These are phyloP conservation scores for Rattus norvegicus DNA, from an alignment of 2,113 vertebrate genomes.

Conservation along the genomic window DNA sequence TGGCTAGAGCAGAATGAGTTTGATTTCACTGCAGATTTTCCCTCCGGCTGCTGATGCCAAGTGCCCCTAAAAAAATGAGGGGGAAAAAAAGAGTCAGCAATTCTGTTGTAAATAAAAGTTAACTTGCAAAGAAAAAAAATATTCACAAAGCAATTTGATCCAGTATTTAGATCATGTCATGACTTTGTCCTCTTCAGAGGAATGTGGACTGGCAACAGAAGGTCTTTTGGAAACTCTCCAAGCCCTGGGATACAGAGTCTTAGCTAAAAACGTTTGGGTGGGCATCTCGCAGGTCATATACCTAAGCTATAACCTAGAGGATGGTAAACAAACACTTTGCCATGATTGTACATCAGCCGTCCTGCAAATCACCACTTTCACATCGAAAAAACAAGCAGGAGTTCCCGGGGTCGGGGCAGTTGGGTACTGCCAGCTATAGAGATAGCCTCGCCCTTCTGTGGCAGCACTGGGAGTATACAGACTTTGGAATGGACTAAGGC, in stretches of 20 bases:
- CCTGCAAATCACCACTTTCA: background rate
- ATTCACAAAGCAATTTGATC: background rate
- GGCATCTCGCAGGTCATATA: background rate
- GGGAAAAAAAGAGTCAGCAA: constrained; percentile 74
- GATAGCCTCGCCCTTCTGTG: background rate
- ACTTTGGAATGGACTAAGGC: background rate
- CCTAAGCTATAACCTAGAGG: background rate
- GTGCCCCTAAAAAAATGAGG: constrained; percentile 63
- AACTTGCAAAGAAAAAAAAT: constrained; percentile 65
- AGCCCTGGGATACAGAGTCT: background rate
- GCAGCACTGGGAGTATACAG: background rate
- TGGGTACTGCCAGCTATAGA: background rate
- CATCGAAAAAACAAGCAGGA: background rate
- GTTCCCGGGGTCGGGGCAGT: background rate
- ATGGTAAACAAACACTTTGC: background rate
- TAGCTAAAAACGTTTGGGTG: background rate
- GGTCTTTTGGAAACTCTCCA: background rate
- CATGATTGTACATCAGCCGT: background rate
- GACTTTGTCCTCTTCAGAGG: constrained; percentile 56
- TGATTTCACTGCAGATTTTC: constrained; percentile 89
- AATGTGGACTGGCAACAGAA: background rate
- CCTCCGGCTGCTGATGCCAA: constrained; percentile 83
- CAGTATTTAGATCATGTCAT: no score
- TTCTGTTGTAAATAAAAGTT: constrained; percentile 79
- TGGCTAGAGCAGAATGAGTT: constrained; percentile 94